These are phyloP conservation scores for Sebastes jordani DNA, from an alignment of 2,797 vertebrate genomes.

Conservation along the genomic window DNA sequence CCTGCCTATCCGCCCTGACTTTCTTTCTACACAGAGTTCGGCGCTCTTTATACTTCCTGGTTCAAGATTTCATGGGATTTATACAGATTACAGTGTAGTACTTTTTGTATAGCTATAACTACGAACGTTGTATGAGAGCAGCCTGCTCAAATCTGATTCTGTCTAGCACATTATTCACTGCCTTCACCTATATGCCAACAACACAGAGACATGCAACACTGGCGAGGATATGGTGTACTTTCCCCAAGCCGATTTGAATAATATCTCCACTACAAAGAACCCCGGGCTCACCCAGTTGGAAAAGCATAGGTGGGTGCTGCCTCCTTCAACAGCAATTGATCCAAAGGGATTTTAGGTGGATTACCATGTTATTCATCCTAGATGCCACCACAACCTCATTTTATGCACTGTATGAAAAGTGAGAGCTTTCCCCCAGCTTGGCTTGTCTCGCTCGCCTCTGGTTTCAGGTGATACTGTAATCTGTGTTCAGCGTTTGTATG, in stretches of 20 bases:
- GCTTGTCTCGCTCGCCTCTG: conserved; percentile 19
- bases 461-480: conserved; percentile 49
- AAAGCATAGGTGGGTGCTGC: conserved; percentile 32
- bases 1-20: no score
- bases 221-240: conserved; percentile 13
- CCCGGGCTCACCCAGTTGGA: conserved; percentile 15
- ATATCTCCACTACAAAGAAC: conserved; percentile 37
- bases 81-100: no score
- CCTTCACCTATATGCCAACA: conserved; percentile 1
- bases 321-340: conserved; percentile 40
- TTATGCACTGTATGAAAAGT: conserved; percentile 35
- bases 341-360: conserved; percentile 50
- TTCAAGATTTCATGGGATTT: no score
- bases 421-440: conserved; percentile 27
- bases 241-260: conserved; percentile 39
- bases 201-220: conserved; percentile 3
- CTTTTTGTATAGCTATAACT: no score
- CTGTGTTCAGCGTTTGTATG: conserved; percentile 15
- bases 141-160: neutral
- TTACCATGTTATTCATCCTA: conserved; percentile 46
- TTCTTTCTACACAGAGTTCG: no score
- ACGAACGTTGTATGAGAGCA: no score
- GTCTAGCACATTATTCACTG: conserved; percentile 5
- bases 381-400: conserved; percentile 42
- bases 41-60: no score